A percentile compares a stretch with the other conserved stretches of the same genome.
Evolutionary conservation across 1,140 invertebrate species (phyloP).

Genomic region (Zaprionus kolodkinae): DNA sequence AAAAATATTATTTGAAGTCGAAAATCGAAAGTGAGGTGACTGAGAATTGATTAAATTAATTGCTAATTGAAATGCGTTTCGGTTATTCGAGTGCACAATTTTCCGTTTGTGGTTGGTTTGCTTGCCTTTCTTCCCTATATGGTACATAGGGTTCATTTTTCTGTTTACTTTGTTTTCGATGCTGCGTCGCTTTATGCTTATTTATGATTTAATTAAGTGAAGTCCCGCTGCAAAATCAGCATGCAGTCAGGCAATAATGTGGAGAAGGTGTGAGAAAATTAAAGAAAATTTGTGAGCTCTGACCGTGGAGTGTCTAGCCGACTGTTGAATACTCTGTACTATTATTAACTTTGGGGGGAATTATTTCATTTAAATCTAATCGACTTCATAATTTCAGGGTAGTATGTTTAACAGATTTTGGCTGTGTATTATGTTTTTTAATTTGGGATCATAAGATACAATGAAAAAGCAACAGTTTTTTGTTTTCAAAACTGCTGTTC

Average conservation of each 20-base stretch:
- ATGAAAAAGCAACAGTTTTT: too few species aligned
- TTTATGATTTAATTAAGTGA: constrained; percentile 83
- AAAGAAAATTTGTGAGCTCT: neutral
- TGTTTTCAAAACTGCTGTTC: too few species aligned
- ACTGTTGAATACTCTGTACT: neutral
- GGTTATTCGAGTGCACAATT: constrained; percentile 75
- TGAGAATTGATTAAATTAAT: constrained; percentile 76
- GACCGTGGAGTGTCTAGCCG: too few species aligned
- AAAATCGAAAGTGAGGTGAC: constrained; percentile 3
- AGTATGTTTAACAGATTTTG: too few species aligned
- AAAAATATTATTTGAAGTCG: neutral
- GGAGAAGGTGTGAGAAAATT: neutral
- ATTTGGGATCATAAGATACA: too few species aligned
- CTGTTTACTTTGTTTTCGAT: constrained; percentile 80
- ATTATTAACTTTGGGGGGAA: too few species aligned
- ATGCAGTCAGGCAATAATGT: constrained; percentile 4
- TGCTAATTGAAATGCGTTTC: constrained; percentile 76
- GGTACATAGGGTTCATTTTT: constrained; percentile 55
- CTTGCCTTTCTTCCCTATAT: constrained; percentile 15
- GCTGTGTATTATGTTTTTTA: too few species aligned
- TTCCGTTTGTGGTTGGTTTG: constrained; percentile 55
- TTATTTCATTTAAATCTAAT: too few species aligned
- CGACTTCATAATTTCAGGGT: too few species aligned
- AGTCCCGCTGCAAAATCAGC: constrained; percentile 67
- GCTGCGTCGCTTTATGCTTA: constrained; percentile 80